These are phyloP conservation scores for Copidosoma floridanum DNA, from an alignment of 1,140 invertebrate species.

Conservation along the genomic window DNA sequence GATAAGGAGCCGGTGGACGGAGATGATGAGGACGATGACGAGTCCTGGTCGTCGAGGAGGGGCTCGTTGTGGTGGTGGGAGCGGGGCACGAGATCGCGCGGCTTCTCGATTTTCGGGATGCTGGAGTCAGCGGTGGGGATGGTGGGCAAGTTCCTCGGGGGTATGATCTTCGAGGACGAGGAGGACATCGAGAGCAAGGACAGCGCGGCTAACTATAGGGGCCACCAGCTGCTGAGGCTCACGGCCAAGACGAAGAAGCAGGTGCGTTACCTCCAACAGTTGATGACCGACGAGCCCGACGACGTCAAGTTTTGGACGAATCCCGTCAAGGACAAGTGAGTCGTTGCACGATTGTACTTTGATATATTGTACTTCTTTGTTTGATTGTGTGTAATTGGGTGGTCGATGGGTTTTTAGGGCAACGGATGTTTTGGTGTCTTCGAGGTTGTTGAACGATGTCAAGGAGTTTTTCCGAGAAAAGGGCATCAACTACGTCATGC, in stretches of 20 bases:
- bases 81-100: slow-evolving; percentile 22
- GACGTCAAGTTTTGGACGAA: slow-evolving; percentile 60
- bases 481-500: slow-evolving; percentile 65
- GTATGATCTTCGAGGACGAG: slow-evolving; percentile 39
- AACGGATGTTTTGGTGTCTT: slow-evolving; percentile 71
- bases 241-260: slow-evolving; percentile 41
- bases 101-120: slow-evolving; percentile 44
- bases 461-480: slow-evolving; percentile 64
- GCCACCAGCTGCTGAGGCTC: slow-evolving; percentile 49
- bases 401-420: slow-evolving; percentile 62
- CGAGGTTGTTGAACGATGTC: slow-evolving; percentile 62
- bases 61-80: neutral
- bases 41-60: neutral
- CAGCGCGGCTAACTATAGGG: slow-evolving; percentile 45
- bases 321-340: slow-evolving; percentile 41
- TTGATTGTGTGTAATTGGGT: neutral
- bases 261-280: slow-evolving; percentile 40
- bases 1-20: neutral
- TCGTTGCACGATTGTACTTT: neutral
- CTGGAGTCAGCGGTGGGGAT: slow-evolving; percentile 42
- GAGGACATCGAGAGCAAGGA: slow-evolving; percentile 35
- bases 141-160: slow-evolving; percentile 41
- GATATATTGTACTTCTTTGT: neutral
- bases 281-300: slow-evolving; percentile 47
- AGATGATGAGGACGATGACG: slow-evolving; percentile 10